Percentiles rank a stretch among this genome's conserved stretches.
phyloP scores from a whole-genome alignment of 2,113 vertebrate species.

The Cyprinodon variegatus region DNA sequence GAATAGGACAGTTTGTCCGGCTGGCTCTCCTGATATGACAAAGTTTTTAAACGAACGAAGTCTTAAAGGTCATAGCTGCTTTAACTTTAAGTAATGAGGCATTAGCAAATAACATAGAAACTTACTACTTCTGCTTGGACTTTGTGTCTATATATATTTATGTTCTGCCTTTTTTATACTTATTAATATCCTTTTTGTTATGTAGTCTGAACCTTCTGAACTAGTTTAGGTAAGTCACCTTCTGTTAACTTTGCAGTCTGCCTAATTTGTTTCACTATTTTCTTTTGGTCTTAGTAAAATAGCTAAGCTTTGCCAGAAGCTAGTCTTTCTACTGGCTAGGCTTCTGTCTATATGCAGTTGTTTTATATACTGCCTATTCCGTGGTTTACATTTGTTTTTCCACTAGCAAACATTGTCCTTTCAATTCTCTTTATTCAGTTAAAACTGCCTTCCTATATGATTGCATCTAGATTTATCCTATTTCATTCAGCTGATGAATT shows the following conservation, averaged over 20 bases:
- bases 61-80: constrained; percentile 18
- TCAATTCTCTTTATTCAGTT: background rate
- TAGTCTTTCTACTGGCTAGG: background rate
- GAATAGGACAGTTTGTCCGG: constrained; percentile 7
- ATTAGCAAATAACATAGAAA: background rate
- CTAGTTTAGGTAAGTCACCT: background rate
- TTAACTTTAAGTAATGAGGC: background rate
- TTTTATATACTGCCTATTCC: background rate
- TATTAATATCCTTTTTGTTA: background rate
- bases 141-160: background rate
- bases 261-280: no score
- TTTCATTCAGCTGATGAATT: background rate
- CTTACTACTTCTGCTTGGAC: background rate
- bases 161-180: background rate
- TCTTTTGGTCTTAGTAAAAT: no score
- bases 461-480: background rate
- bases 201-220: background rate
- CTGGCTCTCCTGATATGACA: background rate
- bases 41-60: constrained; percentile 4
- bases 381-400: background rate
- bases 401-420: background rate
- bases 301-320: no score
- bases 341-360: background rate
- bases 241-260: no score
- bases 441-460: background rate